Evolutionary conservation across 2,888 invertebrate genomes (phyloP).

Genomic region (Eurytoma californica): DNA sequence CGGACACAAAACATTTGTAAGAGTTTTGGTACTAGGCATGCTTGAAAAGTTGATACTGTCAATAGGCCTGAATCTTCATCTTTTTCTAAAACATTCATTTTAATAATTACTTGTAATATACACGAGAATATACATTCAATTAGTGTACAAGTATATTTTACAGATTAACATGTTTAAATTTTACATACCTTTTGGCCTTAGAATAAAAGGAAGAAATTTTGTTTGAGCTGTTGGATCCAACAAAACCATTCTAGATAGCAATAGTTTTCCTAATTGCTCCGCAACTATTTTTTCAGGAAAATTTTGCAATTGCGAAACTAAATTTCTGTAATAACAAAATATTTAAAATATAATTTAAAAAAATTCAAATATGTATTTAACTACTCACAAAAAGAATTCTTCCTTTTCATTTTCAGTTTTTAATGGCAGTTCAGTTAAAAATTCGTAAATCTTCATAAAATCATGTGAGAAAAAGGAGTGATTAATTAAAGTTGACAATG

Average conservation of each 20-base stretch:
- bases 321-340: constrained; percentile 73
- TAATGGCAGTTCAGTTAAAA: constrained; percentile 87
- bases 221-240: constrained; percentile 87
- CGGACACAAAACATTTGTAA: constrained; percentile 89
- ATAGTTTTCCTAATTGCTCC: constrained; percentile 84
- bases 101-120: too few species aligned
- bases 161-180: background rate
- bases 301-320: constrained; percentile 81
- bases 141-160: too few species aligned
- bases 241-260: constrained; percentile 90
- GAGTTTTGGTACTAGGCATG: constrained; percentile 85
- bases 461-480: constrained; percentile 91
- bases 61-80: constrained; percentile 80
- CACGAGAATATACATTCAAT: too few species aligned
- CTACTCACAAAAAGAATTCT: constrained; percentile 83
- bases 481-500: constrained; percentile 81
- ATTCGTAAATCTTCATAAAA: constrained; percentile 88
- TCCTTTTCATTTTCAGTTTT: constrained; percentile 86
- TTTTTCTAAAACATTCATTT: constrained; percentile 60
- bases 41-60: constrained; percentile 81
- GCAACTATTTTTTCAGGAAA: constrained; percentile 90
- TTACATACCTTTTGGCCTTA: constrained; percentile 82
- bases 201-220: constrained; percentile 82
- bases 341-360: constrained; percentile 9
- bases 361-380: background rate